Conservation (phyloP, 2,888 invertebrate species). For the Cosmopolites sordidus region DNA sequence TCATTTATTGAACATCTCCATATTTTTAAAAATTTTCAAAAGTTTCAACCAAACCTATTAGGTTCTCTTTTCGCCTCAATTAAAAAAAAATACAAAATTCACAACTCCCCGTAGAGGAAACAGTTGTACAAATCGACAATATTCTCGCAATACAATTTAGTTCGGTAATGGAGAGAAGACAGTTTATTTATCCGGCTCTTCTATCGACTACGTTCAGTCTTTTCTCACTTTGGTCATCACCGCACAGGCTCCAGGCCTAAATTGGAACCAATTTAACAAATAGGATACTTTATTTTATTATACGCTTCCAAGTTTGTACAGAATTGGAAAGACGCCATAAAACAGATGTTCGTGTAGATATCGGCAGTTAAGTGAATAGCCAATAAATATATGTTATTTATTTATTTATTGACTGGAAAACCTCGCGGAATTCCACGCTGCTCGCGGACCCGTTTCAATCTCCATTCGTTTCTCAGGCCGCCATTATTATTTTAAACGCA, state of each 20-base stretch:
- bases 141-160: no score
- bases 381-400: conserved; percentile 26
- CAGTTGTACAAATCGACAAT: no score
- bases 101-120: no score
- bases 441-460: neutral
- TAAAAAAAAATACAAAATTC: no score
- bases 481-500: conserved; percentile 22
- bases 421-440: conserved; percentile 12
- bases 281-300: conserved; percentile 16
- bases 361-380: conserved; percentile 26
- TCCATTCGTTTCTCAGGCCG: conserved; percentile 4
- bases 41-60: no score
- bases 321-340: conserved; percentile 25
- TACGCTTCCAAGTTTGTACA: conserved; percentile 19
- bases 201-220: neutral
- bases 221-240: neutral
- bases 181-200: no score
- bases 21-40: no score
- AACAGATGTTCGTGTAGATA: conserved; percentile 24
- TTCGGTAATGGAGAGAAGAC: no score
- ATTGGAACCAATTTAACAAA: conserved; percentile 19
- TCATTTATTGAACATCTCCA: no score
- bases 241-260: neutral
- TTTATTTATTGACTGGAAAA: conserved; percentile 25
- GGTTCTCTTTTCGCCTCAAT: no score